Evolutionary conservation across 2,113 vertebrate genomes (phyloP).

Genomic region (Calidris pygmaea): DNA sequence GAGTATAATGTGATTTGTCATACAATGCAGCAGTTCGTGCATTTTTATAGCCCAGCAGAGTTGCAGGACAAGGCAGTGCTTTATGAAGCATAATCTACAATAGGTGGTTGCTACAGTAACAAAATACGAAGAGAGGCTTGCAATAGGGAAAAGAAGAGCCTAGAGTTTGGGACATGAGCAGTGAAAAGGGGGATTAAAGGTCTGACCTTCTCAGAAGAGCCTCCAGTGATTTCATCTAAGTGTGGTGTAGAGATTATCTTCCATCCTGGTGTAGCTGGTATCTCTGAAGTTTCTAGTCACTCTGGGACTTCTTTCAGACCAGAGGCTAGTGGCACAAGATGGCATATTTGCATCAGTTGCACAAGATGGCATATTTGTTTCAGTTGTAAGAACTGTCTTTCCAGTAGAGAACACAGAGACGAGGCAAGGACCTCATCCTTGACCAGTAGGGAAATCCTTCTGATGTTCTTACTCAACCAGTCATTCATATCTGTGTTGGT

Average conservation of each 20-base stretch:
- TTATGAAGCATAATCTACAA: neutral
- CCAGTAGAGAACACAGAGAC: neutral
- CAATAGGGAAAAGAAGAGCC: neutral
- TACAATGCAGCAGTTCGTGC: neutral
- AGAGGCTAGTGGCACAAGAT: neutral
- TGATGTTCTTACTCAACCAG: neutral
- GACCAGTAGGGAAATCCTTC: neutral
- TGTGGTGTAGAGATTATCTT: neutral
- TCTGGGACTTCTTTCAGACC: neutral
- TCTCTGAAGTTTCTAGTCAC: neutral
- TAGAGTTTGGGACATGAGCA: neutral
- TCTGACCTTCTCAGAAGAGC: neutral
- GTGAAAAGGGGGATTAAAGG: neutral
- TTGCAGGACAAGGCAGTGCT: neutral
- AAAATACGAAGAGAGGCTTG: rapidly evolving
- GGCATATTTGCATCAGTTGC: neutral
- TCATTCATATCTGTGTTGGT: neutral
- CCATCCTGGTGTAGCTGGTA: neutral
- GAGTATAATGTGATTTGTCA: neutral
- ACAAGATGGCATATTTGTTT: neutral
- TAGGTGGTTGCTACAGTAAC: neutral
- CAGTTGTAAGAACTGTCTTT: neutral
- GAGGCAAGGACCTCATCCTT: neutral
- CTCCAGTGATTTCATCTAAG: neutral
- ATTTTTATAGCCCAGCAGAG: neutral